phyloP scores from a whole-genome alignment of 2,888 invertebrate species.

The Aricia artaxerxes region DNA sequence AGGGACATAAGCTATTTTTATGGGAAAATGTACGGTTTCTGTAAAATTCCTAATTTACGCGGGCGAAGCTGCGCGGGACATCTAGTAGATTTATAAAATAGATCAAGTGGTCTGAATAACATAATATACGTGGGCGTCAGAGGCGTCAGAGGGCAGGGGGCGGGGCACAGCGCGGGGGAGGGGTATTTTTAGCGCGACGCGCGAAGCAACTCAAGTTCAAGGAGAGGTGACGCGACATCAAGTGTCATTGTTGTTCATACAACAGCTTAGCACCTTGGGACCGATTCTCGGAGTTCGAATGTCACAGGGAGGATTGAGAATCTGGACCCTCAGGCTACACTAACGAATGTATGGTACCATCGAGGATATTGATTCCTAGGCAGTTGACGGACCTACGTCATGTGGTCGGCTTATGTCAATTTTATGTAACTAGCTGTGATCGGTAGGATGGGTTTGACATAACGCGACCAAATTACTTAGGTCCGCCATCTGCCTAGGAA shows the following conservation, averaged over 20 bases:
- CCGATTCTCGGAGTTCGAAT: not conserved
- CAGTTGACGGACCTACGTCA: too few species aligned
- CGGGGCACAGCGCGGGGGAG: not conserved
- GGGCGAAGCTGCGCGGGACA: too few species aligned
- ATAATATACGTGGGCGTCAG: not conserved
- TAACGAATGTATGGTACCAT: too few species aligned
- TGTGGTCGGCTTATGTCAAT: too few species aligned
- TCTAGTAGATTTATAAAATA: not conserved
- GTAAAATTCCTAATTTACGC: too few species aligned
- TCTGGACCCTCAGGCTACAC: not conserved
- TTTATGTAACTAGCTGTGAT: too few species aligned
- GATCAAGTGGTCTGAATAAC: not conserved
- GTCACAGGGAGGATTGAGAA: not conserved
- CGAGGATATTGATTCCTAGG: too few species aligned
- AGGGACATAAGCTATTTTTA: too few species aligned
- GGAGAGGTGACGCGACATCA: slow-evolving; percentile 3
- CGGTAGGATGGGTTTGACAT: too few species aligned
- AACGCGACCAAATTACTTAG: too few species aligned
- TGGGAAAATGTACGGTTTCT: too few species aligned
- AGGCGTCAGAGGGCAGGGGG: not conserved
- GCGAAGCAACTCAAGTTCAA: slow-evolving; percentile 31
- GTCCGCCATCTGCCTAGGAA: too few species aligned
- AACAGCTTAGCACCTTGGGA: not conserved
- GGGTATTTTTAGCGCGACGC: slow-evolving; percentile 28
- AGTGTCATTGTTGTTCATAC: not conserved